Evolutionary conservation across 2,797 vertebrate species (phyloP).

Genomic region (Notolabrus celidotus): DNA sequence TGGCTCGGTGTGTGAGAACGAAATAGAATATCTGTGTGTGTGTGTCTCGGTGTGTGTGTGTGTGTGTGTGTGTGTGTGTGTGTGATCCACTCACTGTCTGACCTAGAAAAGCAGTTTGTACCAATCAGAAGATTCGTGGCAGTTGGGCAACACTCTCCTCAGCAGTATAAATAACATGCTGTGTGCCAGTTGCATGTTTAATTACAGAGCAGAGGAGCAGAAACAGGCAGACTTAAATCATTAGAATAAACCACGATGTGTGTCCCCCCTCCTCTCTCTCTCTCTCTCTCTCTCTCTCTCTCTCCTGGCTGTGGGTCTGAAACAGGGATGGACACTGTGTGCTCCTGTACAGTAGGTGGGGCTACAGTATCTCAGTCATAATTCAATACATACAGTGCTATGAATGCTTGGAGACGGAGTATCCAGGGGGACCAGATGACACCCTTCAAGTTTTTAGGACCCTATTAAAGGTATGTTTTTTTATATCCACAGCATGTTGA

Average conservation of each 20-base stretch:
- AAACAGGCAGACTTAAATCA: constrained; percentile 46
- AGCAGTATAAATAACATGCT: constrained; percentile 83
- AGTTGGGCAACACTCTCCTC: constrained; percentile 72
- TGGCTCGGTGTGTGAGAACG: constrained; percentile 61
- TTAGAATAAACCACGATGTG: constrained; percentile 34
- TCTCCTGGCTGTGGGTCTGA: constrained; percentile 4
- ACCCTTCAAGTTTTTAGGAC: not conserved
- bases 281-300: too few relatives aligned
- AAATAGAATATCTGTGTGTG: constrained; percentile 63
- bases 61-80: constrained; percentile 30
- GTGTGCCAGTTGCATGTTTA: constrained; percentile 83
- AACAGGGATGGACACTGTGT: constrained; percentile 40
- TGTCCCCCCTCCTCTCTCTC: not conserved
- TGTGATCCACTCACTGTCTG: constrained; percentile 74
- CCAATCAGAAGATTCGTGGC: constrained; percentile 73
- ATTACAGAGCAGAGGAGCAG: constrained; percentile 70
- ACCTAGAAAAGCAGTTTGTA: constrained; percentile 84
- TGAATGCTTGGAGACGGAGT: constrained; percentile 7
- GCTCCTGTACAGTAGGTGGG: constrained; percentile 73
- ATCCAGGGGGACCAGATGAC: not conserved
- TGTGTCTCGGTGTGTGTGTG: constrained; percentile 59
- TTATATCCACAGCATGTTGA: too few relatives aligned
- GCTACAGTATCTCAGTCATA: constrained; percentile 64
- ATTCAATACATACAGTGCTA: constrained; percentile 19
- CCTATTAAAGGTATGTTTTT: too few relatives aligned